phyloP scores from a whole-genome alignment of 1,140 invertebrate species.

The Heliconius melpomene region DNA sequence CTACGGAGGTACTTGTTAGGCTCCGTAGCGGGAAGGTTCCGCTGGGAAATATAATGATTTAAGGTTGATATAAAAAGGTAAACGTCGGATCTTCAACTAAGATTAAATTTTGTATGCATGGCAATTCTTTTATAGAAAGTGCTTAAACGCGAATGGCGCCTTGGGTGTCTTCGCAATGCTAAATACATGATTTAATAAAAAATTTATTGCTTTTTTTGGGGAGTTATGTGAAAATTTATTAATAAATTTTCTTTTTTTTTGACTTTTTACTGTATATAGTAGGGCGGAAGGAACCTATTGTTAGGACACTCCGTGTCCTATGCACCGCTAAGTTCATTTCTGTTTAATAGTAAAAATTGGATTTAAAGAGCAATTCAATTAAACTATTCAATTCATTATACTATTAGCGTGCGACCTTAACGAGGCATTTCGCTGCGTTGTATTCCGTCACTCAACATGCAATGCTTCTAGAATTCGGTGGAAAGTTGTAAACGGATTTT shows the following conservation, averaged over 20 bases:
- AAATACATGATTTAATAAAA: constrained; percentile 2
- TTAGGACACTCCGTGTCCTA: neutral
- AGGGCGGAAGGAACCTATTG: neutral
- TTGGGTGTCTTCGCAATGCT: constrained; percentile 21
- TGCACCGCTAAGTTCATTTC: neutral
- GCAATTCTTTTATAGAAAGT: constrained; percentile 24
- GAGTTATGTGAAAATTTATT: neutral
- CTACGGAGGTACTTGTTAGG: neutral
- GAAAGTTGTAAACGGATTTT: too few relatives aligned
- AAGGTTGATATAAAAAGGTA: constrained; percentile 50
- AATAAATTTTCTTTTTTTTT: neutral
- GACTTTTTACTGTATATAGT: too few relatives aligned
- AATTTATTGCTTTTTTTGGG: constrained; percentile 1
- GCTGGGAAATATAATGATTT: constrained; percentile 60
- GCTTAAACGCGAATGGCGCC: constrained; percentile 11
- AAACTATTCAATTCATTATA: too few relatives aligned
- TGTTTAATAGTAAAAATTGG: too few relatives aligned
- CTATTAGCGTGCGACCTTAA: too few relatives aligned
- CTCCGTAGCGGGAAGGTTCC: constrained; percentile 41
- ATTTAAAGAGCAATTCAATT: too few relatives aligned
- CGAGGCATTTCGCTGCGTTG: too few relatives aligned
- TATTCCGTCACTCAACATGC: too few relatives aligned
- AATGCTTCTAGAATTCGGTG: too few relatives aligned
- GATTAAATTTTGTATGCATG: constrained; percentile 44
- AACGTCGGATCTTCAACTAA: constrained; percentile 36